Percentiles rank a stretch among this genome's conserved stretches.
Evolutionary conservation across 2,888 invertebrate genomes (phyloP).

Genomic region (Platycheirus rosarum): DNA sequence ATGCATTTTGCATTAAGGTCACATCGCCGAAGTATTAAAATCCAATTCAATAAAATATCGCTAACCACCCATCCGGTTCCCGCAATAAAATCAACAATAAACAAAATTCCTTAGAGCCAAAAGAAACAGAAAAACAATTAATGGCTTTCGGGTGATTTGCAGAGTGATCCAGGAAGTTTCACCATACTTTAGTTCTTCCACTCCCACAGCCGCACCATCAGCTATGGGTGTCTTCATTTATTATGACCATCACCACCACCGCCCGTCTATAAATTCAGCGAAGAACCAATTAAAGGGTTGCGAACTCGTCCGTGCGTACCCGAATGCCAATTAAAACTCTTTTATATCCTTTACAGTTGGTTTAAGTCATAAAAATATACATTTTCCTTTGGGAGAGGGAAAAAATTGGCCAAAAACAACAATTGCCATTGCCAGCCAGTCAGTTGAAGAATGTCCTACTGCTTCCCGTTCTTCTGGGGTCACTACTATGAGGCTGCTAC

Average conservation of each 20-base stretch:
- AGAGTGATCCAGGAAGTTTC: slow-evolving; percentile 50
- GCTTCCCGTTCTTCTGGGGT: slow-evolving; percentile 49
- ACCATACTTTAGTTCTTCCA: no score
- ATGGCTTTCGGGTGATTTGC: slow-evolving; percentile 52
- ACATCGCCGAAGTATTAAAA: slow-evolving; percentile 52
- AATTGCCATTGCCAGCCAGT: not conserved
- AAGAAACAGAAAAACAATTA: slow-evolving; percentile 41
- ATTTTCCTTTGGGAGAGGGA: not conserved
- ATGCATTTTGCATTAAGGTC: slow-evolving; percentile 68
- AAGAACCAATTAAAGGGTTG: slow-evolving; percentile 63
- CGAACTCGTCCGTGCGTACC: slow-evolving; percentile 48
- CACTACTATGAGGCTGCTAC: slow-evolving; percentile 42
- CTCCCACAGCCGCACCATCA: no score
- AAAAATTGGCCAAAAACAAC: slow-evolving; percentile 18
- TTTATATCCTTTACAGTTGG: slow-evolving; percentile 40
- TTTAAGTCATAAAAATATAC: slow-evolving; percentile 44
- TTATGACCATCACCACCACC: no score
- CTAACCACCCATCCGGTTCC: slow-evolving; percentile 26
- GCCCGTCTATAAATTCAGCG: slow-evolving; percentile 25
- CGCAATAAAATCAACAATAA: slow-evolving; percentile 65
- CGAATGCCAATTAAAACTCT: slow-evolving; percentile 67
- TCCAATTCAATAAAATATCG: slow-evolving; percentile 62
- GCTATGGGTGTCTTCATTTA: no score
- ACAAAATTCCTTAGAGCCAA: slow-evolving; percentile 37
- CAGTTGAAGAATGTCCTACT: slow-evolving; percentile 32